Percentiles rank a stretch among this genome's conserved stretches.
Evolutionary conservation across 2,797 vertebrate species (phyloP).

Genomic region (Smutsia temminckii): DNA sequence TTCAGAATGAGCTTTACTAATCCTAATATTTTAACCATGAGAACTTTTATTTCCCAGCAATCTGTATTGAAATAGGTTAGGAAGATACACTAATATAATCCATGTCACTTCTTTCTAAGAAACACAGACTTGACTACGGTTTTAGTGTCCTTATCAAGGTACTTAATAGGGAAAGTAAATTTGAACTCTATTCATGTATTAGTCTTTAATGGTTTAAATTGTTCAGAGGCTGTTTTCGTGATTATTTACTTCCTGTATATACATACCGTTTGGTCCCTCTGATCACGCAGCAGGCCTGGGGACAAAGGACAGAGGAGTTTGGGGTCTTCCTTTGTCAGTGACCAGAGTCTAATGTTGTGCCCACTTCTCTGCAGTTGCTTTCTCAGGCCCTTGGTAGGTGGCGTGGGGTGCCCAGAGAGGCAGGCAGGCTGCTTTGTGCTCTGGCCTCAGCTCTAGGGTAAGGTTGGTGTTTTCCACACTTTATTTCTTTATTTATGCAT

Average conservation of each 20-base stretch:
- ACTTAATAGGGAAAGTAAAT: neutral
- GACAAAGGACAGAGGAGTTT: neutral
- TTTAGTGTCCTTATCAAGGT: neutral
- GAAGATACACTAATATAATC: neutral
- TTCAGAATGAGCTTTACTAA: neutral
- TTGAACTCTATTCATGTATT: neutral
- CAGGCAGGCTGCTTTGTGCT: too few relatives aligned
- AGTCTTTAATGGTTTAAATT: neutral
- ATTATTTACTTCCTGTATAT: neutral
- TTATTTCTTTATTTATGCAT: neutral
- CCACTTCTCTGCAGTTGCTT: neutral
- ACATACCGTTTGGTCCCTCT: rapidly evolving
- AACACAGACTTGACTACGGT: neutral
- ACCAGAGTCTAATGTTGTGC: neutral
- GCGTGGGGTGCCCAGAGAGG: neutral
- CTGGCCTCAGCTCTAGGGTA: neutral
- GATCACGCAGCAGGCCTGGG: neutral
- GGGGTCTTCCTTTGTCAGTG: neutral
- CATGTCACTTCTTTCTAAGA: neutral
- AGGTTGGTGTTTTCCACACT: conserved; percentile 31
- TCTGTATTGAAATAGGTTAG: neutral
- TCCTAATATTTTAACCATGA: neutral
- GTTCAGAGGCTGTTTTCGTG: neutral
- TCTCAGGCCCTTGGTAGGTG: rapidly evolving
- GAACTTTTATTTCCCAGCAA: neutral